Evolutionary conservation across 2,113 vertebrate species (phyloP).

Genomic region (Brienomyrus longianalis): DNA sequence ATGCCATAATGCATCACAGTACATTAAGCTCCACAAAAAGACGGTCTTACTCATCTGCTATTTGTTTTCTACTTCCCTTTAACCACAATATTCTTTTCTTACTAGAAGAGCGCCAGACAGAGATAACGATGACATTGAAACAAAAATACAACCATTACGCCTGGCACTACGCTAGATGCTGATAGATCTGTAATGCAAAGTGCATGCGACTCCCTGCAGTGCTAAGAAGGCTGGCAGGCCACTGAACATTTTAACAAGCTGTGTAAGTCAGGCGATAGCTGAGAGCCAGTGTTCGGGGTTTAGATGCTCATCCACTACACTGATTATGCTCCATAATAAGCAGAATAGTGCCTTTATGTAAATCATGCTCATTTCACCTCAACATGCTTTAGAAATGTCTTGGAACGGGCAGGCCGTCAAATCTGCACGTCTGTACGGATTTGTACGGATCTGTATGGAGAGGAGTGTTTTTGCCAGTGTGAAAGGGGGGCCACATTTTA

Average conservation of each 20-base stretch:
- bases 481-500: not conserved
- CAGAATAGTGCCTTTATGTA: not conserved
- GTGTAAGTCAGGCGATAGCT: not conserved
- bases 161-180: not conserved
- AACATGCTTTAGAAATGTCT: not conserved
- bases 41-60: not conserved
- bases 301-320: not conserved
- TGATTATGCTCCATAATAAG: not conserved
- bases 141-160: not conserved
- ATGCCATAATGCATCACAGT: conserved; percentile 5
- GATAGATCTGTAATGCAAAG: not conserved
- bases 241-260: not conserved
- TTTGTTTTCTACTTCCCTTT: not conserved
- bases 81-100: not conserved
- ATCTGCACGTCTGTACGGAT: not conserved
- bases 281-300: not conserved
- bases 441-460: not conserved
- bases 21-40: not conserved
- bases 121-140: not conserved
- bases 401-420: not conserved
- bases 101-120: not conserved
- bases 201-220: not conserved
- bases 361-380: not conserved
- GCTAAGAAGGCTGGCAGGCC: not conserved
- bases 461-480: not conserved